These are phyloP conservation scores for Bovichtus variegatus DNA, from an alignment of 2,797 vertebrate species.

Conservation along the genomic window DNA sequence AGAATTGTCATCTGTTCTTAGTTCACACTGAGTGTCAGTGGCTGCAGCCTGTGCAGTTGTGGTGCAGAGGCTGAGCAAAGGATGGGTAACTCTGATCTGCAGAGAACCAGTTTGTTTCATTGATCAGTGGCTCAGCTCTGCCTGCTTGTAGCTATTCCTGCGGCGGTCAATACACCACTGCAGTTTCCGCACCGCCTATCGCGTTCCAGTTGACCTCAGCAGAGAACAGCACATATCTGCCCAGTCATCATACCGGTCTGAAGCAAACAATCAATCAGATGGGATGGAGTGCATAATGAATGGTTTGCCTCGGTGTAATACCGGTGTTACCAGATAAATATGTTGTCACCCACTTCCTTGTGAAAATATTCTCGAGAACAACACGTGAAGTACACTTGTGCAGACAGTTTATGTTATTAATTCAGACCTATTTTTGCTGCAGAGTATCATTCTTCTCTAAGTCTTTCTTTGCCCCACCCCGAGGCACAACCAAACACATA, in stretches of 20 bases:
- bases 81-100: conserved; percentile 64
- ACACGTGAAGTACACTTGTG: not conserved
- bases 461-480: not conserved
- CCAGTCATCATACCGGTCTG: conserved; percentile 64
- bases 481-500: not conserved
- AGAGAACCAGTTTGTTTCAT: conserved; percentile 74
- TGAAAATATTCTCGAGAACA: not conserved
- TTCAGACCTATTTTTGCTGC: conserved; percentile 16
- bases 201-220: conserved; percentile 79
- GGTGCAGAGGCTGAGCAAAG: conserved; percentile 60
- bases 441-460: not conserved
- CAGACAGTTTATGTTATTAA: not conserved
- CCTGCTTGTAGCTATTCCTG: conserved; percentile 80
- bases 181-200: conserved; percentile 72
- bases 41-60: conserved; percentile 47
- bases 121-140: conserved; percentile 73
- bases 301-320: conserved; percentile 15
- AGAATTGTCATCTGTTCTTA: not conserved
- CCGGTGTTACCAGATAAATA: conserved; percentile 6
- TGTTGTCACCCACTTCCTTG: not conserved
- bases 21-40: conserved; percentile 15
- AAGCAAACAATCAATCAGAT: conserved; percentile 50
- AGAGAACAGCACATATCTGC: conserved; percentile 65
- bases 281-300: conserved; percentile 26
- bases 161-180: conserved; percentile 80